Evolutionary conservation across 1,140 invertebrate species (phyloP).

Genomic region (Lordiphosa clarofinis): DNA sequence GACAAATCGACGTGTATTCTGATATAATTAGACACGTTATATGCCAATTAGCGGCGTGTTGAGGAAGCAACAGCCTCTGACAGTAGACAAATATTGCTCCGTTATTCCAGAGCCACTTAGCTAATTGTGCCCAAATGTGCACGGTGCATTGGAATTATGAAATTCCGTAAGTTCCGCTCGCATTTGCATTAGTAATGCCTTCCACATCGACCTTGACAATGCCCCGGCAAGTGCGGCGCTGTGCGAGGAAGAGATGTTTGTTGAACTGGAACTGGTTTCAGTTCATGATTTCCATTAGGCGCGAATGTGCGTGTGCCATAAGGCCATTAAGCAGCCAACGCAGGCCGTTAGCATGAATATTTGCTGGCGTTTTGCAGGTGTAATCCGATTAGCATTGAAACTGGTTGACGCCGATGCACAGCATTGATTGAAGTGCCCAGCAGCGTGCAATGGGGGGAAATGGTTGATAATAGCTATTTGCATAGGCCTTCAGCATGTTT

Average conservation of each 20-base stretch:
- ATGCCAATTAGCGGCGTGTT: slow-evolving; percentile 67
- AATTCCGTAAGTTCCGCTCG: slow-evolving; percentile 41
- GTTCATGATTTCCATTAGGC: slow-evolving; percentile 34
- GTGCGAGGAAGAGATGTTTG: slow-evolving; percentile 61
- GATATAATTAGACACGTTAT: slow-evolving; percentile 70
- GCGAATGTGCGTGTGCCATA: slow-evolving; percentile 65
- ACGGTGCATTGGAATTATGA: slow-evolving; percentile 51
- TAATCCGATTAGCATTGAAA: slow-evolving; percentile 46
- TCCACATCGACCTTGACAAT: slow-evolving; percentile 63
- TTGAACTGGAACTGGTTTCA: slow-evolving; percentile 47
- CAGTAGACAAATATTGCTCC: slow-evolving; percentile 56
- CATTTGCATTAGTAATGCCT: slow-evolving; percentile 47
- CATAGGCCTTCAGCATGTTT: slow-evolving; percentile 30
- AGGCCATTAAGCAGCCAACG: slow-evolving; percentile 37
- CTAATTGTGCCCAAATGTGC: slow-evolving; percentile 69
- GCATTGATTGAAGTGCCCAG: slow-evolving; percentile 18
- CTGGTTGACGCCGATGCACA: slow-evolving; percentile 32
- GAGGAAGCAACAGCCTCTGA: slow-evolving; percentile 58
- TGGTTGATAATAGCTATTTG: slow-evolving; percentile 27
- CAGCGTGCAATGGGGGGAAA: slow-evolving; percentile 8
- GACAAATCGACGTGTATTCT: slow-evolving; percentile 36
- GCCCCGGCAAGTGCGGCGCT: slow-evolving; percentile 28
- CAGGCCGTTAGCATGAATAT: slow-evolving; percentile 34
- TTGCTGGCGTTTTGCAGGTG: slow-evolving; percentile 17
- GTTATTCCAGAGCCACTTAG: slow-evolving; percentile 54